Conservation (phyloP, 1,140 invertebrate genomes). For the silkworm (Bombyx mori) region DNA sequence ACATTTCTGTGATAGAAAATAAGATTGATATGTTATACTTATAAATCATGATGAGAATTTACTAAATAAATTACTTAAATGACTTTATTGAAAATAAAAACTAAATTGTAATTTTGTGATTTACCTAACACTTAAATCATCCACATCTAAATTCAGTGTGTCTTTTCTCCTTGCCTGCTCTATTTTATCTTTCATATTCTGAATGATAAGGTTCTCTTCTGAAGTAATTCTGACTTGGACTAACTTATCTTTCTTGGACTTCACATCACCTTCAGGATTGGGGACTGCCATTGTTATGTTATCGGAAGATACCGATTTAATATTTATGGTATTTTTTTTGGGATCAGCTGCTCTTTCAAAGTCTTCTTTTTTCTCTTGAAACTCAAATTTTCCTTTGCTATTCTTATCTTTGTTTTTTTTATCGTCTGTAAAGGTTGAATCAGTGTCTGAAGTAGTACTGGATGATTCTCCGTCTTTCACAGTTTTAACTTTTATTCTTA, state of each 20-base stretch:
- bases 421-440: constrained; percentile 28
- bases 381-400: constrained; percentile 21
- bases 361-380: constrained; percentile 35
- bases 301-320: constrained; percentile 42
- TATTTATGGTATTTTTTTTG: constrained; percentile 34
- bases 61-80: too few relatives aligned
- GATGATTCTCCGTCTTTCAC: constrained; percentile 45
- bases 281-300: constrained; percentile 62
- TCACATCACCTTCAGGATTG: constrained; percentile 42
- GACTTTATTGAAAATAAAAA: neutral
- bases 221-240: constrained; percentile 65
- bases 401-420: constrained; percentile 27
- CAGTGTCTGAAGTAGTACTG: constrained; percentile 50
- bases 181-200: constrained; percentile 34
- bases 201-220: constrained; percentile 47
- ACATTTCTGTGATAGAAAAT: too few relatives aligned
- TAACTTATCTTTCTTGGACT: constrained; percentile 59
- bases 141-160: constrained; percentile 71
- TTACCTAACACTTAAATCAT: constrained; percentile 73
- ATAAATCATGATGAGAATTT: too few relatives aligned
- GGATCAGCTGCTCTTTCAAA: constrained; percentile 35
- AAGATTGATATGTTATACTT: too few relatives aligned
- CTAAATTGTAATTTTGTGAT: constrained; percentile 2
- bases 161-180: constrained; percentile 57
- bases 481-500: constrained; percentile 63